Conservation (phyloP, 1,140 invertebrate genomes). For the Samia ricini region DNA sequence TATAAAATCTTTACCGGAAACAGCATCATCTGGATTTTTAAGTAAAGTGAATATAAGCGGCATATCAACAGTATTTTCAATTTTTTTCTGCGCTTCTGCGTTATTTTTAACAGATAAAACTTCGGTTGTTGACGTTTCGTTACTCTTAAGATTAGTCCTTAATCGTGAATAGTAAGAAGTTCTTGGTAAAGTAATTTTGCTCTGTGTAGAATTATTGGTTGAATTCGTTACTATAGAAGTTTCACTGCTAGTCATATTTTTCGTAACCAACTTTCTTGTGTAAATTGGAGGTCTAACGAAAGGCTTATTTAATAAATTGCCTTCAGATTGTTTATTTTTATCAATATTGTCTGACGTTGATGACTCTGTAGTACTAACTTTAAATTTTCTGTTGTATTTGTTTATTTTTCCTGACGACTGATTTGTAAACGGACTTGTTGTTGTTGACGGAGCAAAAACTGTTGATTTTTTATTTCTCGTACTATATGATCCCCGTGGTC, state of each 20-base stretch:
- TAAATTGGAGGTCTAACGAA: slow-evolving; percentile 35
- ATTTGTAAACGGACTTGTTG: slow-evolving; percentile 23
- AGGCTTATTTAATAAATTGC: slow-evolving; percentile 41
- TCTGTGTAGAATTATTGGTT: slow-evolving; percentile 25
- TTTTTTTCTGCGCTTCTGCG: slow-evolving; percentile 41
- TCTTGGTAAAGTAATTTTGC: slow-evolving; percentile 43
- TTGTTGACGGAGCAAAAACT: slow-evolving; percentile 29
- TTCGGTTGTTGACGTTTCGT: slow-evolving; percentile 29
- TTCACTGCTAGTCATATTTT: slow-evolving; percentile 28
- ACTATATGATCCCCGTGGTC: slow-evolving; percentile 42
- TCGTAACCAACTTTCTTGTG: slow-evolving; percentile 33
- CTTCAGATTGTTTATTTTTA: slow-evolving; percentile 42
- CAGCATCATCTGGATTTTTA: slow-evolving; percentile 28
- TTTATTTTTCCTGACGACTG: slow-evolving; percentile 40
- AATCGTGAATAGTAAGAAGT: slow-evolving; percentile 60
- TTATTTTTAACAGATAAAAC: slow-evolving; percentile 19
- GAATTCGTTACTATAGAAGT: slow-evolving; percentile 15
- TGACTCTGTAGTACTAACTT: slow-evolving; percentile 42
- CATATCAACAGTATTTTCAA: slow-evolving; percentile 44
- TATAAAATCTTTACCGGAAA: slow-evolving; percentile 39
- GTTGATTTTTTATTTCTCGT: slow-evolving; percentile 48
- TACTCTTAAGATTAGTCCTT: slow-evolving; percentile 41
- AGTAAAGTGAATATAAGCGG: slow-evolving; percentile 57
- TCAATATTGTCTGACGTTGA: slow-evolving; percentile 29
- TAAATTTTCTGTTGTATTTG: slow-evolving; percentile 63